phyloP scores from a whole-genome alignment of 2,888 invertebrate genomes.

The Brachylomia viminalis region DNA sequence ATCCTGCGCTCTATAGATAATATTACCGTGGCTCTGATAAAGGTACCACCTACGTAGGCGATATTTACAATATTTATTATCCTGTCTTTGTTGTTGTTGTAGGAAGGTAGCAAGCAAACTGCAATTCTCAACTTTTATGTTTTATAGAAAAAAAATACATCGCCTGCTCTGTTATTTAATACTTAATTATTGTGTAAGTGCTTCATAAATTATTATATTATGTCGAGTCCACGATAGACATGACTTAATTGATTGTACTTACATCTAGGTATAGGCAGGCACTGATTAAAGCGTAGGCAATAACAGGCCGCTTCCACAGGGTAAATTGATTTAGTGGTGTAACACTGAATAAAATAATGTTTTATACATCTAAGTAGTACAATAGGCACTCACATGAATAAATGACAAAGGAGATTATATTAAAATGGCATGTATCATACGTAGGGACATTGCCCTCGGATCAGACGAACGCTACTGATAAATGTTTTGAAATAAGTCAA shows the following conservation, averaged over 20 bases:
- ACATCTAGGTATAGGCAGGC: background rate
- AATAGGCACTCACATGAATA: slow-evolving; percentile 49
- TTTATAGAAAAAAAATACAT: background rate
- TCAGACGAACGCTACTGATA: slow-evolving; percentile 61
- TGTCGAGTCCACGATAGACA: slow-evolving; percentile 10
- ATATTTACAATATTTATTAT: background rate
- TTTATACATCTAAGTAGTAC: slow-evolving; percentile 27
- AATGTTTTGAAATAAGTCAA: slow-evolving; percentile 43
- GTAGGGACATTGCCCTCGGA: slow-evolving; percentile 68
- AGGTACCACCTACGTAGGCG: too few relatives aligned
- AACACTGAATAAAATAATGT: slow-evolving; percentile 29
- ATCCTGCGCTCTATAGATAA: background rate
- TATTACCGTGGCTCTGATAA: too few relatives aligned
- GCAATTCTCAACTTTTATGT: background rate
- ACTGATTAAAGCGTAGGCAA: slow-evolving; percentile 24
- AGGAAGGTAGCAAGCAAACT: background rate
- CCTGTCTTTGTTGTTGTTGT: background rate
- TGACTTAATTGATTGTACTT: slow-evolving; percentile 25
- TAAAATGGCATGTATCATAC: slow-evolving; percentile 55
- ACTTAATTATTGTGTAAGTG: background rate
- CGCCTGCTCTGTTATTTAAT: slow-evolving; percentile 1
- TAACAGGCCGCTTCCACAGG: background rate
- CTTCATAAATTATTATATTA: slow-evolving; percentile 18
- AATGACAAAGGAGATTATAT: slow-evolving; percentile 61
- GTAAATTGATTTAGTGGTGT: slow-evolving; percentile 39